These are phyloP conservation scores for Creontiades dilutus DNA, from an alignment of 2,888 invertebrate genomes.

Conservation along the genomic window DNA sequence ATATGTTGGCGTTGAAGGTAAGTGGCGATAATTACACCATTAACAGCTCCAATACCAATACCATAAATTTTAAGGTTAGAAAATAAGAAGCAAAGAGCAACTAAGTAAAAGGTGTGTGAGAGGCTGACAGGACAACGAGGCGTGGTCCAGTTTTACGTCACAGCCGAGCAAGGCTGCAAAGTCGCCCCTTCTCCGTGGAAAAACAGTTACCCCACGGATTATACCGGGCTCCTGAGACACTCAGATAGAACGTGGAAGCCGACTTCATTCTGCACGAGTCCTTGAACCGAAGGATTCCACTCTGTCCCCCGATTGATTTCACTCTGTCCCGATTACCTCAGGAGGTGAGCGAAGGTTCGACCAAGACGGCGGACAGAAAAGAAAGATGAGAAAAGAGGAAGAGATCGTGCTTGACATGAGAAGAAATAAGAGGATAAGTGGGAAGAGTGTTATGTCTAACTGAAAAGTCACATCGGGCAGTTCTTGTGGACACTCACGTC, in stretches of 20 bases:
- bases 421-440: background rate
- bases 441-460: background rate
- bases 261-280: background rate
- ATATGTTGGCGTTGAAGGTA: background rate
- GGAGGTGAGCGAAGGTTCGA: slow-evolving; percentile 30
- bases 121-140: background rate
- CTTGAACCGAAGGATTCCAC: background rate
- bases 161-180: background rate
- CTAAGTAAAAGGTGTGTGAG: background rate
- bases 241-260: background rate
- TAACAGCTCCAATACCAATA: background rate
- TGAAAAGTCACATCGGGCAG: background rate
- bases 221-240: background rate
- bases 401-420: background rate
- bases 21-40: too few relatives aligned
- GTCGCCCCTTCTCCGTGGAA: background rate
- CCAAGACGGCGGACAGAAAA: background rate
- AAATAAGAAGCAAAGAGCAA: background rate
- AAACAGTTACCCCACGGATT: slow-evolving; percentile 3
- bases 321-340: background rate
- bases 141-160: slow-evolving; percentile 32
- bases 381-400: background rate
- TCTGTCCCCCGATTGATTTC: background rate
- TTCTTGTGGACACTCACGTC: background rate
- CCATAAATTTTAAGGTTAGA: background rate